Evolutionary conservation across 2,113 vertebrate species (phyloP).

Genomic region (Pionites leucogaster): DNA sequence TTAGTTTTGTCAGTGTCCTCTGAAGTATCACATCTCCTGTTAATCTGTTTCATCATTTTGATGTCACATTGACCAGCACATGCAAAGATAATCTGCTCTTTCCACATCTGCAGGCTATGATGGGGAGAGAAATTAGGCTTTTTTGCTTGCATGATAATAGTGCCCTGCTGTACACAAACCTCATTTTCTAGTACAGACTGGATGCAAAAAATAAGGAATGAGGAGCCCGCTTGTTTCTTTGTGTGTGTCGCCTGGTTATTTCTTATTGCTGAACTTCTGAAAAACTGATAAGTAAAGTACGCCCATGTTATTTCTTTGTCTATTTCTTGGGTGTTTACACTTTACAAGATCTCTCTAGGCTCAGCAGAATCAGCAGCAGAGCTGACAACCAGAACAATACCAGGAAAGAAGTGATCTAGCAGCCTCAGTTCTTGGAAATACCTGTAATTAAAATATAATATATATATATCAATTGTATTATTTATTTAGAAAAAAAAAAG

Average conservation of each 20-base stretch:
- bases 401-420: neutral
- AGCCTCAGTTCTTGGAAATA: neutral
- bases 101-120: neutral
- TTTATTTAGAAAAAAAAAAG: neutral
- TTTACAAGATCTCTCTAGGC: neutral
- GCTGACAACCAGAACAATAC: neutral
- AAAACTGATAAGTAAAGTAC: neutral
- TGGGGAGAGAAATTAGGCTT: neutral
- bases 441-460: neutral
- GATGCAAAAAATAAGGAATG: neutral
- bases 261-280: neutral
- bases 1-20: neutral
- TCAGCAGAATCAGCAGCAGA: neutral
- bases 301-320: neutral
- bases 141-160: neutral
- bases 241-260: neutral
- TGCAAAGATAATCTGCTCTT: neutral
- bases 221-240: neutral
- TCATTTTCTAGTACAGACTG: neutral
- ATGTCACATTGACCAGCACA: neutral
- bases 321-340: neutral
- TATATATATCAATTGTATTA: neutral
- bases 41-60: neutral
- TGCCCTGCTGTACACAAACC: neutral
- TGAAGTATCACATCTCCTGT: neutral